Conservation (phyloP, 2,113 vertebrate species). For the Hirundichthys speculiger region DNA sequence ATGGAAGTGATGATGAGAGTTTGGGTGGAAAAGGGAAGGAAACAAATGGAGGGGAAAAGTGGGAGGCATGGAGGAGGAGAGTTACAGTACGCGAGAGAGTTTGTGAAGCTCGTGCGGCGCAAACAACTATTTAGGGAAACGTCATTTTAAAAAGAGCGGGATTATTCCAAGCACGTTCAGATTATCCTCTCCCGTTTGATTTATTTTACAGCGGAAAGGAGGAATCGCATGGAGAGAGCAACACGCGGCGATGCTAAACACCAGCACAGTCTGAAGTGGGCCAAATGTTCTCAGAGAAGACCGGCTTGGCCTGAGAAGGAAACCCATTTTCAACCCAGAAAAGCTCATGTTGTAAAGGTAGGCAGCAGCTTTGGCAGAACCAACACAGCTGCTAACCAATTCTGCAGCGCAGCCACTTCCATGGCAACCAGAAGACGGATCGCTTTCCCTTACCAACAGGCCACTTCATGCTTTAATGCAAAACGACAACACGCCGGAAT, state of each 20-base stretch:
- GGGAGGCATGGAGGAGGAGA: conserved; percentile 5
- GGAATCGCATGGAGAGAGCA: conserved; percentile 43
- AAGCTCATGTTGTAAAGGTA: conserved; percentile 71
- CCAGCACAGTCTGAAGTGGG: conserved; percentile 28
- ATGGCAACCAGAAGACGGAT: conserved; percentile 77
- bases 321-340: conserved; percentile 36
- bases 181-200: conserved; percentile 50
- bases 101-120: conserved; percentile 22
- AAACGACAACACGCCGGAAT: conserved; percentile 80
- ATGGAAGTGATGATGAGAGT: conserved; percentile 71
- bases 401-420: conserved; percentile 73
- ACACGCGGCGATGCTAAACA: conserved; percentile 35
- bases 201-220: conserved; percentile 38
- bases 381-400: conserved; percentile 50
- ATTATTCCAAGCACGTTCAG: conserved; percentile 51
- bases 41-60: conserved; percentile 44
- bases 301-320: conserved; percentile 34
- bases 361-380: conserved; percentile 71
- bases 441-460: conserved; percentile 65
- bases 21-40: conserved; percentile 45
- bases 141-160: conserved; percentile 31
- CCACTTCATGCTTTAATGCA: conserved; percentile 81
- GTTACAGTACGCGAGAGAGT: conserved; percentile 19
- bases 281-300: conserved; percentile 33
- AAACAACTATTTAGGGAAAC: conserved; percentile 52